A percentile compares a stretch with the other conserved stretches of the same genome.
These are phyloP conservation scores for Nibea albiflora DNA, from an alignment of 2,113 vertebrate species.

Conservation along the genomic window DNA sequence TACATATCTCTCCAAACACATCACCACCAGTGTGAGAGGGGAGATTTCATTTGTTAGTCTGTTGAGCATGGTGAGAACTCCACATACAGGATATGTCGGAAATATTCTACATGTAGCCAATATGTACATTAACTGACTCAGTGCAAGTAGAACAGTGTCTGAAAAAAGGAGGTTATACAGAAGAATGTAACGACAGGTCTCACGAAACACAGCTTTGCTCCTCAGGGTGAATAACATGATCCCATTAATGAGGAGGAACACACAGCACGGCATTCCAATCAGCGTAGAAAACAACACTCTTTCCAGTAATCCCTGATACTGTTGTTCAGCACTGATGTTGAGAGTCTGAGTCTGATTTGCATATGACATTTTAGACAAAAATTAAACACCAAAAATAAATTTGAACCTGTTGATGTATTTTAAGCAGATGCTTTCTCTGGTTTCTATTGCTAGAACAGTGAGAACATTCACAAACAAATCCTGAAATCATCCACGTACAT, in stretches of 20 bases:
- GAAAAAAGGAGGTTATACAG: slow-evolving; percentile 61
- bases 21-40: slow-evolving; percentile 72
- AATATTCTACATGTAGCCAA: neutral
- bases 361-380: too few species aligned
- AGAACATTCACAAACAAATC: too few species aligned
- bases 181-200: slow-evolving; percentile 64
- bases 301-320: neutral
- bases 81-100: slow-evolving; percentile 47
- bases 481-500: too few species aligned
- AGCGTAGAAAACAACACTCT: neutral
- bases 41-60: slow-evolving; percentile 17
- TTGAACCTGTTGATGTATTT: too few species aligned
- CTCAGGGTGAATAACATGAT: slow-evolving; percentile 48
- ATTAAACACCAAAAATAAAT: too few species aligned
- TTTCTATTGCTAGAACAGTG: too few species aligned
- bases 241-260: slow-evolving; percentile 56
- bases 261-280: slow-evolving; percentile 21
- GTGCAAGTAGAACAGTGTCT: slow-evolving; percentile 60
- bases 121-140: slow-evolving; percentile 42
- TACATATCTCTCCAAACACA: slow-evolving; percentile 77
- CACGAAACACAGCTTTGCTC: slow-evolving; percentile 42
- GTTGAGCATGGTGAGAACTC: slow-evolving; percentile 4
- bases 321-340: too few species aligned
- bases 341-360: too few species aligned
- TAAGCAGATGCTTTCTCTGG: too few species aligned